Evolutionary conservation across 2,113 vertebrate genomes (phyloP).

Genomic region (Microtus pennsylvanicus): DNA sequence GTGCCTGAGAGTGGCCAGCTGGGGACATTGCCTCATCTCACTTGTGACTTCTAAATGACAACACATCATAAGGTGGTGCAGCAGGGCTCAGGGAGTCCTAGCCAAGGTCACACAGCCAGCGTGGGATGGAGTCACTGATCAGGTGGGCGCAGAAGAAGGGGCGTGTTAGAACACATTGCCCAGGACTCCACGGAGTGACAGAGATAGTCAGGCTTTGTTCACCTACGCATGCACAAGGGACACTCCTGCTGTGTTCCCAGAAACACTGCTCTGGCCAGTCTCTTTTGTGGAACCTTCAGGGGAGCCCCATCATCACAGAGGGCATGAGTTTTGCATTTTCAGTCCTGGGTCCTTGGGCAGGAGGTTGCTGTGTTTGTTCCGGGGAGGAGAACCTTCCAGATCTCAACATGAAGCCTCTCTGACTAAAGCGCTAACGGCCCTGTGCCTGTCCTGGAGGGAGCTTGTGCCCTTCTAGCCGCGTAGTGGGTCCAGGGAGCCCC

Average conservation of each 20-base stretch:
- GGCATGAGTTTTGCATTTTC: fast-evolving
- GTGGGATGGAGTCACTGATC: neutral
- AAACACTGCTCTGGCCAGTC: neutral
- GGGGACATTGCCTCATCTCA: neutral
- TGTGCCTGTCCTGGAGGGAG: neutral
- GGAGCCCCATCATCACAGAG: neutral
- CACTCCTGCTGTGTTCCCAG: neutral
- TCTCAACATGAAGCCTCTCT: neutral
- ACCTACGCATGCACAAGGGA: neutral
- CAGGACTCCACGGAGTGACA: neutral
- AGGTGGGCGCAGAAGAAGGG: fast-evolving
- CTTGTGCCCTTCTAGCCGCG: neutral
- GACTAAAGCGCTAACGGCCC: neutral
- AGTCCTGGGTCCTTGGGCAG: neutral
- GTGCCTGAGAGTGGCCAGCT: fast-evolving
- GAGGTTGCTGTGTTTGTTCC: neutral
- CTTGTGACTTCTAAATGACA: too few relatives aligned
- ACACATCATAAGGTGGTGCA: neutral
- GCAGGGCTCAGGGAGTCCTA: too few relatives aligned
- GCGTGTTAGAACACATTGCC: neutral
- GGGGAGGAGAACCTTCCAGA: neutral
- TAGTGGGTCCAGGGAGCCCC: neutral
- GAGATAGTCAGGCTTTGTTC: neutral
- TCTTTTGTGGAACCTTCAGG: neutral
- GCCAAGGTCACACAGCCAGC: neutral